phyloP scores from a whole-genome alignment of 2,113 vertebrate genomes.

The Hiodon alosoides region DNA sequence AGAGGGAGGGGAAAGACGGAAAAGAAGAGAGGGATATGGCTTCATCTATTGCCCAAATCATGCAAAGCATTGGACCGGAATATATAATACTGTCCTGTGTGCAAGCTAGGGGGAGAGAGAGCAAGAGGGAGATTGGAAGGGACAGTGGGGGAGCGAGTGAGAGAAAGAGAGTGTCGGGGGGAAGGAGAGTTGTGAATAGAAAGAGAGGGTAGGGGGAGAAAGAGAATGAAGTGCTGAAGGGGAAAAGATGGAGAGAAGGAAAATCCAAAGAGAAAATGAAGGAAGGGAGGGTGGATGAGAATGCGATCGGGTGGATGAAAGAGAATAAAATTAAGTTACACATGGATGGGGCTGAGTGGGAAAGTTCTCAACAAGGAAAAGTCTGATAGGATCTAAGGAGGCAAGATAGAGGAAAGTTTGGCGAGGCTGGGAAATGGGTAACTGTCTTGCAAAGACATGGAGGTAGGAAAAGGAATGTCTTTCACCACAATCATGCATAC shows the following conservation, averaged over 20 bases:
- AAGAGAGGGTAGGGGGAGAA: constrained; percentile 7
- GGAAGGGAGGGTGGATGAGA: background rate
- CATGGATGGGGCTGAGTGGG: background rate
- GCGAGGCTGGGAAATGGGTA: background rate
- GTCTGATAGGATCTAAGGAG: background rate
- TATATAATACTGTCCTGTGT: constrained; percentile 71
- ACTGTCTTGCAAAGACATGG: background rate
- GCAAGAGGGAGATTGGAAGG: constrained; percentile 65
- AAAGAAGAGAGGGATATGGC: constrained; percentile 69
- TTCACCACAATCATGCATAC: too few species aligned
- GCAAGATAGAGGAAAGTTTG: background rate
- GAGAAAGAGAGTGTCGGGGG: constrained; percentile 50
- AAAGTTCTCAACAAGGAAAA: background rate
- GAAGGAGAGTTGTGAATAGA: constrained; percentile 26
- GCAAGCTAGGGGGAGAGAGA: constrained; percentile 43
- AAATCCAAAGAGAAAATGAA: constrained; percentile 4
- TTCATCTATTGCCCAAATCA: constrained; percentile 76
- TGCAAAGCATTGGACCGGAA: constrained; percentile 77
- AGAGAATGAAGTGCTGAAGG: constrained; percentile 18
- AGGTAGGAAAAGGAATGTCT: background rate
- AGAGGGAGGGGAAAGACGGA: constrained; percentile 55
- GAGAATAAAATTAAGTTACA: background rate
- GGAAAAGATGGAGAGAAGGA: constrained; percentile 28
- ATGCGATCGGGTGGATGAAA: background rate
- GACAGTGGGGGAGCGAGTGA: constrained; percentile 56